Evolutionary conservation across 2,888 invertebrate species (phyloP).

Genomic region (Drosophila anceps): DNA sequence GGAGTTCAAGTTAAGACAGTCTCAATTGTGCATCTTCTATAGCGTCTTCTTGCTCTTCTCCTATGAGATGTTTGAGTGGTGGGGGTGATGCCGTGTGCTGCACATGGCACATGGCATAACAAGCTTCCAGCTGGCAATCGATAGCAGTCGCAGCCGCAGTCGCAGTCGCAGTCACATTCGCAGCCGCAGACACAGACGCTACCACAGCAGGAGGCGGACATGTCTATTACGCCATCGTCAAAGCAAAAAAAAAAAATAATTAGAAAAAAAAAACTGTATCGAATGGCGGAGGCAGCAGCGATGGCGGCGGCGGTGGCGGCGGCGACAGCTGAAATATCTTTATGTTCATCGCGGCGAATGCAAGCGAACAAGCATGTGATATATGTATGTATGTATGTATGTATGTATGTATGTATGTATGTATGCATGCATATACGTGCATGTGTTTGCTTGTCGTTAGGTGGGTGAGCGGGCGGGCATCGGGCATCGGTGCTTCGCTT

Average conservation of each 20-base stretch:
- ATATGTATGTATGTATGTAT: conserved; percentile 5
- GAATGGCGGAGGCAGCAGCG: conserved; percentile 11
- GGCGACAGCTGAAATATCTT: conserved; percentile 54
- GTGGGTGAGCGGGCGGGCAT: conserved; percentile 10
- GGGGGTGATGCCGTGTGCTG: background rate
- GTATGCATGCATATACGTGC: conserved; percentile 9
- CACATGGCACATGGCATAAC: conserved; percentile 35
- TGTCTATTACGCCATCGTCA: conserved; percentile 76
- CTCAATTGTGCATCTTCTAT: background rate
- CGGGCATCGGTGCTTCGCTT: conserved; percentile 27
- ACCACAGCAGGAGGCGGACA: conserved; percentile 59
- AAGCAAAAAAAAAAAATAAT: conserved; percentile 36
- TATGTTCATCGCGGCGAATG: conserved; percentile 60
- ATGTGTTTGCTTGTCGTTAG: conserved; percentile 1
- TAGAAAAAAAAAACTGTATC: conserved; percentile 39
- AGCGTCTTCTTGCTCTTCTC: conserved; percentile 4
- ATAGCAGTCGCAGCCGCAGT: conserved; percentile 34
- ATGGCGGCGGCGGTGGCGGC: background rate
- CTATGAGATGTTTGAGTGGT: background rate
- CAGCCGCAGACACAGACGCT: conserved; percentile 45
- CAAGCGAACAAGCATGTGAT: conserved; percentile 38
- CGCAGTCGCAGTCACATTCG: conserved; percentile 35
- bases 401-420: background rate
- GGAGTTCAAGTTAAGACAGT: conserved; percentile 32
- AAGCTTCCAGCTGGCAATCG: conserved; percentile 61